Conservation (phyloP, 2,113 vertebrate genomes). For the Heloderma charlesbogerti region DNA sequence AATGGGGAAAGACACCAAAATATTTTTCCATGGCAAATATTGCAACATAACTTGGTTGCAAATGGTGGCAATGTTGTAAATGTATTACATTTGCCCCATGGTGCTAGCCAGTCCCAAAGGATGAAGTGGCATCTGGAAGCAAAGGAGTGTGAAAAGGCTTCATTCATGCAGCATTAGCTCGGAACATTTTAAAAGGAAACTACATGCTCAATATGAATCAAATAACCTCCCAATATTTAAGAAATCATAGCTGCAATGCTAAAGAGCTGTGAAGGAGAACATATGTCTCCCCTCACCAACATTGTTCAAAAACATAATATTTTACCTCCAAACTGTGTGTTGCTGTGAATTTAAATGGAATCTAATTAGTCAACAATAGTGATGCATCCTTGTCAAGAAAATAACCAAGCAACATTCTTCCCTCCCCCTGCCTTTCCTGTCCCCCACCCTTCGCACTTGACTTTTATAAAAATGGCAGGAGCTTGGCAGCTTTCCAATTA, state of each 20-base stretch:
- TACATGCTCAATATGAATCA: slow-evolving; percentile 28
- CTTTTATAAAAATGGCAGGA: slow-evolving; percentile 32
- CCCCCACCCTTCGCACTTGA: not conserved
- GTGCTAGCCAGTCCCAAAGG: slow-evolving; percentile 19
- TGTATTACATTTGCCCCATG: slow-evolving; percentile 21
- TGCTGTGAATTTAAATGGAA: slow-evolving; percentile 33
- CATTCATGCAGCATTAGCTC: not conserved
- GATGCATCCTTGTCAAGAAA: not conserved
- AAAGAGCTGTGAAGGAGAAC: slow-evolving; percentile 60
- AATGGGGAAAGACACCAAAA: not conserved
- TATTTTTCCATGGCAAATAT: slow-evolving; percentile 4
- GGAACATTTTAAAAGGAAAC: slow-evolving; percentile 15
- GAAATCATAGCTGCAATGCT: slow-evolving; percentile 52
- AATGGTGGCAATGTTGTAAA: slow-evolving; percentile 1
- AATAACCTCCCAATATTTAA: slow-evolving; percentile 33
- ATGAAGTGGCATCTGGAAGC: slow-evolving; percentile 32
- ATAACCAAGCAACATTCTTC: not conserved
- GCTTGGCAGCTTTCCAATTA: slow-evolving; percentile 32
- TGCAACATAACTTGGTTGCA: slow-evolving; percentile 1
- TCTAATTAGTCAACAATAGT: slow-evolving; percentile 43
- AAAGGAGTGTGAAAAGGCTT: not conserved
- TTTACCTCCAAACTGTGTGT: not conserved
- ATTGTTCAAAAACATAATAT: slow-evolving; percentile 53
- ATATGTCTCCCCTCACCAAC: slow-evolving; percentile 46
- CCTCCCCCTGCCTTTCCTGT: not conserved